These are phyloP conservation scores for Aplocera efformata DNA, from an alignment of 2,888 invertebrate species.

Conservation along the genomic window DNA sequence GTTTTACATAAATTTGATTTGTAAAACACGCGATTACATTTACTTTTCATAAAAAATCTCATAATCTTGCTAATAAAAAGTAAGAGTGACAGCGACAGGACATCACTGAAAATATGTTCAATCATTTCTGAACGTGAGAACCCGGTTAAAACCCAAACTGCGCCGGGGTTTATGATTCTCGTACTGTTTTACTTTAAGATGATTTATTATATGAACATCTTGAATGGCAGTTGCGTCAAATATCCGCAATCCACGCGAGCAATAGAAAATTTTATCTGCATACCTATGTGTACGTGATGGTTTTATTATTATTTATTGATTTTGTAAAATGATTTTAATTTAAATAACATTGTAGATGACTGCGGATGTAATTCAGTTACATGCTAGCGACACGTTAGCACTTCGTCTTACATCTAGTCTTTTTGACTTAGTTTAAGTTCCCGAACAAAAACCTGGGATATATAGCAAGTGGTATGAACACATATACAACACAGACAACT, in stretches of 20 bases:
- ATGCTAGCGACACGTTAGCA: no score
- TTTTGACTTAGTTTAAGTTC: no score
- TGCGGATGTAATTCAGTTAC: neutral
- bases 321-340: conserved; percentile 3
- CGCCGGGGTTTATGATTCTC: conserved; percentile 24
- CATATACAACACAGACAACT: no score
- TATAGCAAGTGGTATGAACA: no score
- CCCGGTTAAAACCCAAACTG: conserved; percentile 9
- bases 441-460: no score
- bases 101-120: neutral
- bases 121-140: conserved; percentile 2
- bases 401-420: no score
- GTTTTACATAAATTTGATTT: no score
- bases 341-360: conserved; percentile 1
- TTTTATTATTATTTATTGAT: conserved; percentile 28
- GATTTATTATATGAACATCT: conserved; percentile 39
- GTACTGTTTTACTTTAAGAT: conserved; percentile 29
- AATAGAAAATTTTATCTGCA: conserved; percentile 26
- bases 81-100: conserved; percentile 1
- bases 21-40: no score
- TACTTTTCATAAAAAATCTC: no score
- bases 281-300: conserved; percentile 22
- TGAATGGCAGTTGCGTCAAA: conserved; percentile 41
- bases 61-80: neutral
- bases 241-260: conserved; percentile 37